Base-by-base conservation (phyloP, 2,113 vertebrate genomes). In the Rhizomys pruinosus region DNA sequence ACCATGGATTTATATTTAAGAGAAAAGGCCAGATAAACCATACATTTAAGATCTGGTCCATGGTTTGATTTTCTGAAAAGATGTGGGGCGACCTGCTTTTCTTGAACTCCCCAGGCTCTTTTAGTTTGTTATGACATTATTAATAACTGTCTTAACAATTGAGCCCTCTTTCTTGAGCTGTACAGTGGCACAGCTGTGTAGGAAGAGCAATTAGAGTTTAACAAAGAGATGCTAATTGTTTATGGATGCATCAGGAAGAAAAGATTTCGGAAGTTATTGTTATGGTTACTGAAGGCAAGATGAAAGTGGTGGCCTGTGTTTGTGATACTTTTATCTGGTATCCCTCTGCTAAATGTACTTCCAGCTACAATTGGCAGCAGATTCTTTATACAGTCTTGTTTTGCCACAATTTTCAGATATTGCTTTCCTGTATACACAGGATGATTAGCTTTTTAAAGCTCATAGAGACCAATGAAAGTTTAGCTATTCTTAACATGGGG, bases 161-260 rank as follows among this genome's bases (percentile, higher is more conserved):
- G 76, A 90, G 78, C 59, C 90, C 57, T 97, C 85, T 97, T 89
- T 97, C 97, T 97, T 96, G 87, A 97, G 97, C 93, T 88, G 94
- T 92, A 37, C 27, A 82, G 94, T 97, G 96, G 84, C 98, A 97
- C 98, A 98, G 98, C 97, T 98, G 98, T 98, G 92, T 94, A 85
- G 94, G 94, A 97, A 98, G 92, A 96, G 96, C 97, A 98, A 97
- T 98, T 98, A 98, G 78, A 93, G 93, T 95, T 97, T 94, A 97
- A 98, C 97, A 98, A 98, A 98, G 97, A 97, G 96, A 90, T 96
- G 96, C 77, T 98, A 97, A 98, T 98, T 98, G 97, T 98, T 97
- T 98, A 96, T 97, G 95, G 97, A 97, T 97, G 93, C 87, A 95
- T 84, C 76, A 20, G 32, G 80, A 94, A 98, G 96, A 98, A 97